These are phyloP conservation scores for Orthonychiurus folsomi DNA, from an alignment of 2,888 invertebrate genomes.

Conservation along the genomic window DNA sequence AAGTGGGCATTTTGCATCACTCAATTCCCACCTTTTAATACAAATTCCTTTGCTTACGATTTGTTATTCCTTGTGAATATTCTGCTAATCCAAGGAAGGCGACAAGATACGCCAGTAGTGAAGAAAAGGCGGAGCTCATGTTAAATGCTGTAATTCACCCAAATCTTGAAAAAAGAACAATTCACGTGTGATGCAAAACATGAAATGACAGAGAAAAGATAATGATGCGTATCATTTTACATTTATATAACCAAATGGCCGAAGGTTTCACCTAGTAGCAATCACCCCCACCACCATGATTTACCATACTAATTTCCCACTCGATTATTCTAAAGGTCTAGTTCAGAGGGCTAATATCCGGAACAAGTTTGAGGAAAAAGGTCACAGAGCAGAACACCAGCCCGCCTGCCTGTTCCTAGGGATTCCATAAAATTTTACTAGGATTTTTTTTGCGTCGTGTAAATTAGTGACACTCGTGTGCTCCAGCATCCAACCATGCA, in stretches of 20 bases:
- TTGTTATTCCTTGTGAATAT: neutral
- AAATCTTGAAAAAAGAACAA: too few species aligned
- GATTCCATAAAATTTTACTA: neutral
- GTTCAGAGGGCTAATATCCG: slow-evolving; percentile 8
- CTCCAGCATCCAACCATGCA: too few species aligned
- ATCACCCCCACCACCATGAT: neutral
- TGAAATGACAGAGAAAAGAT: neutral
- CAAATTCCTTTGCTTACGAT: neutral
- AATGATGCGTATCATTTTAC: neutral
- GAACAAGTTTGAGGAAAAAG: neutral
- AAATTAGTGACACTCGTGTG: too few species aligned
- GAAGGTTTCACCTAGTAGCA: too few species aligned
- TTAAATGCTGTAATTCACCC: too few species aligned
- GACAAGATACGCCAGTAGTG: neutral
- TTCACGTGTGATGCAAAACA: neutral
- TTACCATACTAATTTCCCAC: neutral
- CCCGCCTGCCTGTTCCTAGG: neutral
- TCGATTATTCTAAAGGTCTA: slow-evolving; percentile 13
- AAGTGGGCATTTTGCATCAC: neutral
- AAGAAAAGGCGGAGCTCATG: neutral
- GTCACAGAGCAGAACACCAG: neutral
- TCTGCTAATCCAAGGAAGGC: neutral
- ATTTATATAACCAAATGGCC: neutral
- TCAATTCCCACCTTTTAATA: too few species aligned
- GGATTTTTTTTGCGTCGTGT: neutral